Evolutionary conservation across 23 tunicate genomes (phyloP).

Genomic region (Diplosoma virens): DNA sequence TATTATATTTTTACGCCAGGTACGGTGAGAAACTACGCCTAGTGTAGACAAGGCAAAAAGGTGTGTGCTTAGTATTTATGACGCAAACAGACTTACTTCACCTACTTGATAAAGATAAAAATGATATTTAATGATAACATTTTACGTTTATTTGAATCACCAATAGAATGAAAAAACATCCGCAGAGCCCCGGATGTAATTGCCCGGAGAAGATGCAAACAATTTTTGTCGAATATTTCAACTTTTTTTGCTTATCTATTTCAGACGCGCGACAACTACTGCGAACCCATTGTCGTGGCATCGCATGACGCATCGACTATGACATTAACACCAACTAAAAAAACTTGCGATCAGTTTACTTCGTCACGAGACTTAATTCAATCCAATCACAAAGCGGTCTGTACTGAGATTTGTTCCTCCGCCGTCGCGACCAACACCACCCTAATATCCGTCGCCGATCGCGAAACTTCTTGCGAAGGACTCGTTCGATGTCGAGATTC

Average conservation of each 20-base stretch:
- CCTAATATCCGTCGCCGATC: neutral
- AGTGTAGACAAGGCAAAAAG: too few relatives aligned
- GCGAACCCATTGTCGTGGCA: neutral
- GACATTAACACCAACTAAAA: neutral
- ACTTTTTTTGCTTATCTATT: neutral
- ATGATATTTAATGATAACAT: too few relatives aligned
- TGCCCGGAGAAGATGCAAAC: too few relatives aligned
- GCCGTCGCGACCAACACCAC: neutral
- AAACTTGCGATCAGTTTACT: conserved; percentile 1
- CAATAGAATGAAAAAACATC: too few relatives aligned
- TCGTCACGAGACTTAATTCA: conserved; percentile 4
- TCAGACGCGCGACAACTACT: conserved; percentile 6
- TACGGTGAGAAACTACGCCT: too few relatives aligned
- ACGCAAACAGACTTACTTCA: too few relatives aligned
- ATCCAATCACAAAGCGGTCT: neutral
- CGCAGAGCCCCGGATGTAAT: too few relatives aligned
- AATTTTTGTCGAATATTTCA: too few relatives aligned
- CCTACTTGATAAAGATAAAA: too few relatives aligned
- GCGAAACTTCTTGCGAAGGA: conserved; percentile 24
- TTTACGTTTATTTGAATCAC: too few relatives aligned
- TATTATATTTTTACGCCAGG: too few relatives aligned
- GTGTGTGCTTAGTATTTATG: too few relatives aligned
- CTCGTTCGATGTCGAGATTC: conserved; percentile 5
- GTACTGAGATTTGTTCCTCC: neutral
- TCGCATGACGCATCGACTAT: neutral